Evolutionary conservation across 2,888 invertebrate genomes (phyloP).

Genomic region (Carcina quercana): DNA sequence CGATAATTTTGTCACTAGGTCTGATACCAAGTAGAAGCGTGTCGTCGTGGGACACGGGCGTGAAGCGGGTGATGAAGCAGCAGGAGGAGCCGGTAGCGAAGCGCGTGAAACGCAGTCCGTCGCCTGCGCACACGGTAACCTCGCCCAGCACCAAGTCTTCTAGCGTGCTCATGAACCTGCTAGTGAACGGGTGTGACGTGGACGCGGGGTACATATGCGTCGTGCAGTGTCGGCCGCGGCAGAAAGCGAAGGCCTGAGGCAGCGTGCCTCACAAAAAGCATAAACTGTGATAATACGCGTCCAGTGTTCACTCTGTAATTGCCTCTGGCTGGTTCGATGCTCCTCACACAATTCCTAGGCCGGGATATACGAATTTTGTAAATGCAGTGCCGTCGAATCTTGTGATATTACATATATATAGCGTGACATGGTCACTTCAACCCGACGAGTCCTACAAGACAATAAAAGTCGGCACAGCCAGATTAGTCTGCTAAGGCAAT

Average conservation of each 20-base stretch:
- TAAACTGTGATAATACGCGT: slow-evolving; percentile 70
- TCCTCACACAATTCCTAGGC: slow-evolving; percentile 27
- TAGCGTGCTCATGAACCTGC: slow-evolving; percentile 94
- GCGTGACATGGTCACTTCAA: slow-evolving; percentile 31
- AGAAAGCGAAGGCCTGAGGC: slow-evolving; percentile 61
- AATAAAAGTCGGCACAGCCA: slow-evolving; percentile 33
- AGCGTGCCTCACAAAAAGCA: slow-evolving; percentile 22
- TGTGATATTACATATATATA: slow-evolving; percentile 52
- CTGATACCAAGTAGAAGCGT: slow-evolving; percentile 56
- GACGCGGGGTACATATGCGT: slow-evolving; percentile 93
- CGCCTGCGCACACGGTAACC: slow-evolving; percentile 33
- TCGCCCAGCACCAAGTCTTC: slow-evolving; percentile 71
- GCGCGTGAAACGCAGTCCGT: slow-evolving; percentile 56
- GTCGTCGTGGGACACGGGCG: slow-evolving; percentile 52
- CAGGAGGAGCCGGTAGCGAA: slow-evolving; percentile 58
- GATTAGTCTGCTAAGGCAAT: slow-evolving; percentile 35
- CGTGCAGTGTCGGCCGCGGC: slow-evolving; percentile 78
- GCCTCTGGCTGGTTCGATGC: slow-evolving; percentile 32
- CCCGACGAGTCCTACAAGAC: slow-evolving; percentile 27
- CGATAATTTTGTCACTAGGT: slow-evolving; percentile 29
- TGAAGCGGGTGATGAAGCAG: slow-evolving; percentile 54
- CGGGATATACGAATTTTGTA: slow-evolving; percentile 36
- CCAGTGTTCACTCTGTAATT: slow-evolving; percentile 56
- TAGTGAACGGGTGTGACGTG: slow-evolving; percentile 96
- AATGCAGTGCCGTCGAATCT: slow-evolving; percentile 52